Conservation (phyloP, 2,113 vertebrate species). For the Egretta garzetta region DNA sequence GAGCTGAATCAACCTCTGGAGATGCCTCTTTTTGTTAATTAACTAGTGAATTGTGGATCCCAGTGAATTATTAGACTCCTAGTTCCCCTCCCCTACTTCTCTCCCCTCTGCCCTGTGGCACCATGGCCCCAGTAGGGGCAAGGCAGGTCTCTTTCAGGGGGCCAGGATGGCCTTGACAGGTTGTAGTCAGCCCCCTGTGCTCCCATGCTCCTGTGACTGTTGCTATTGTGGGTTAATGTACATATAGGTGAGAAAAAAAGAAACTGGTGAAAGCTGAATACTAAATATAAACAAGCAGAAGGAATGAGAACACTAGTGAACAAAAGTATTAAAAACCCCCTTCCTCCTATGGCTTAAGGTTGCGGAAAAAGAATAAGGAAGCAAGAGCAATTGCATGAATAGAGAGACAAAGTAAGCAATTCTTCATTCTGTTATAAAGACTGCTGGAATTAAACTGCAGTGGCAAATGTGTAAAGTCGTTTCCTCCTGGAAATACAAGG, state of each 20-base stretch:
- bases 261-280: neutral
- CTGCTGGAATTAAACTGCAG: neutral
- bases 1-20: neutral
- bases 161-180: rapidly evolving
- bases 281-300: neutral
- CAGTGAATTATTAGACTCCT: neutral
- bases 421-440: neutral
- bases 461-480: neutral
- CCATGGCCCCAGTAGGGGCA: neutral
- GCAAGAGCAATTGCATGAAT: neutral
- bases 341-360: neutral
- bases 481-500: neutral
- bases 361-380: neutral
- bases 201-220: neutral
- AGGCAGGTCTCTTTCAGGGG: neutral
- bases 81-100: neutral
- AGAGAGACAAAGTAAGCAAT: neutral
- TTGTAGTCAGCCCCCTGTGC: neutral
- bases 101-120: rapidly evolving
- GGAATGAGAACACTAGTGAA: neutral
- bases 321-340: neutral
- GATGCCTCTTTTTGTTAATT: neutral
- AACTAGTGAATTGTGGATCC: neutral
- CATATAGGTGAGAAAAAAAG: neutral
- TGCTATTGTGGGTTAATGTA: neutral